A percentile compares a stretch with the other conserved stretches of the same genome.
Conservation (phyloP, 2,113 vertebrate genomes). For the Ctenodactylus gundi region DNA sequence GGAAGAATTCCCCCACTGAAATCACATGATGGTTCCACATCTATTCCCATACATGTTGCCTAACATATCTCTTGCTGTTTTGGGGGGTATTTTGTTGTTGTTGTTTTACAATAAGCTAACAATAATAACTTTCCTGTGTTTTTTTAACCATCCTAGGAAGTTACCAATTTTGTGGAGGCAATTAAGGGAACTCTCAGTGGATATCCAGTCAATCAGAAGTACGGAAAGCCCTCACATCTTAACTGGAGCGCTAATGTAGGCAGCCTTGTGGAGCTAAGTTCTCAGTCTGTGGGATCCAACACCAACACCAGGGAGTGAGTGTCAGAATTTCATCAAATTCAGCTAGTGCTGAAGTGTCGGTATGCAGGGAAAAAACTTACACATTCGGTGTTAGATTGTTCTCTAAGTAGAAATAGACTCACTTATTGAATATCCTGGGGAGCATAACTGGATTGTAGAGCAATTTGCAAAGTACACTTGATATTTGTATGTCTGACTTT, state of each 20-base stretch:
- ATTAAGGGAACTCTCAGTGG: background rate
- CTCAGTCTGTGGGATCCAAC: background rate
- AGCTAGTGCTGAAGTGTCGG: background rate
- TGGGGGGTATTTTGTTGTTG: too few relatives aligned
- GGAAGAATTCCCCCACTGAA: accelerated
- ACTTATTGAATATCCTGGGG: background rate
- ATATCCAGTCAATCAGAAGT: background rate
- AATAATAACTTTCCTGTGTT: background rate
- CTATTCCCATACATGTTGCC: background rate
- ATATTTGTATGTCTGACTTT: background rate
- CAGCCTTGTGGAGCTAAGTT: background rate
- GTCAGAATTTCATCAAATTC: background rate
- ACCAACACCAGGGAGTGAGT: background rate
- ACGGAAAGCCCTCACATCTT: background rate
- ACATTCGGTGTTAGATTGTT: background rate
- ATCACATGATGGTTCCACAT: accelerated
- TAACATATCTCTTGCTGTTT: background rate
- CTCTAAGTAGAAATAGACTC: background rate
- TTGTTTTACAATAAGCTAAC: background rate
- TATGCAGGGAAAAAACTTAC: background rate
- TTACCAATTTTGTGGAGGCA: background rate
- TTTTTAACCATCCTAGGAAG: background rate
- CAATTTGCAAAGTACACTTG: background rate
- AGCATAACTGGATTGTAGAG: background rate
- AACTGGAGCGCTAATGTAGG: background rate